phyloP scores from a whole-genome alignment of 30 jellyfish, hydroid and myxozoan species.

The Hydractinia echinata region DNA sequence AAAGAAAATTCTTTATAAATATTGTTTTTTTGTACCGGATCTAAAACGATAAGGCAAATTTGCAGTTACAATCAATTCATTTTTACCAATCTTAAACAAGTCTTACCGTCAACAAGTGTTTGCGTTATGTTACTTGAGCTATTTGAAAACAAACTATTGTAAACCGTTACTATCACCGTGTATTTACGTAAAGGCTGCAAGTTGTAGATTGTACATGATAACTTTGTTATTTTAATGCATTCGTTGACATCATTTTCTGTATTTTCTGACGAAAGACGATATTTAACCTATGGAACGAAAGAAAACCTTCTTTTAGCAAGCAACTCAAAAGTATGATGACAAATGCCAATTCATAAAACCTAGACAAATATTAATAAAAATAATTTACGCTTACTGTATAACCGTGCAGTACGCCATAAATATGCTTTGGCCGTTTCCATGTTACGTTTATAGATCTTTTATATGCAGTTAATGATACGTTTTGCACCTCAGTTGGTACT shows the following conservation, averaged over 20 bases:
- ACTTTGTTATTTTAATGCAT: too few relatives aligned
- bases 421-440: not conserved
- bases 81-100: not conserved
- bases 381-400: not conserved
- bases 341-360: too few relatives aligned
- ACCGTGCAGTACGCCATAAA: not conserved
- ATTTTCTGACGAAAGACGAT: too few relatives aligned
- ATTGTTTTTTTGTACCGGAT: too few relatives aligned
- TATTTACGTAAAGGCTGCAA: not conserved
- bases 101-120: not conserved
- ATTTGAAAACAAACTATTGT: not conserved
- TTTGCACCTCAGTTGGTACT: slow-evolving; percentile 10
- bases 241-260: too few relatives aligned
- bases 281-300: too few relatives aligned
- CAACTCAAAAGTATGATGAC: too few relatives aligned
- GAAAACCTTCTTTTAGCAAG: too few relatives aligned
- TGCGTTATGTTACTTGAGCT: not conserved
- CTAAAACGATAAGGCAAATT: too few relatives aligned
- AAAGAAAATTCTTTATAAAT: too few relatives aligned
- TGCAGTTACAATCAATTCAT: too few relatives aligned
- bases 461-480: not conserved
- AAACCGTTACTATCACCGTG: not conserved
- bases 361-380: too few relatives aligned
- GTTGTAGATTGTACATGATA: not conserved
- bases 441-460: not conserved